Evolutionary conservation across 2,888 invertebrate species (phyloP), one percentile per base, ranked within the genome.

Genomic region (Drymonia ruficornis): DNA sequence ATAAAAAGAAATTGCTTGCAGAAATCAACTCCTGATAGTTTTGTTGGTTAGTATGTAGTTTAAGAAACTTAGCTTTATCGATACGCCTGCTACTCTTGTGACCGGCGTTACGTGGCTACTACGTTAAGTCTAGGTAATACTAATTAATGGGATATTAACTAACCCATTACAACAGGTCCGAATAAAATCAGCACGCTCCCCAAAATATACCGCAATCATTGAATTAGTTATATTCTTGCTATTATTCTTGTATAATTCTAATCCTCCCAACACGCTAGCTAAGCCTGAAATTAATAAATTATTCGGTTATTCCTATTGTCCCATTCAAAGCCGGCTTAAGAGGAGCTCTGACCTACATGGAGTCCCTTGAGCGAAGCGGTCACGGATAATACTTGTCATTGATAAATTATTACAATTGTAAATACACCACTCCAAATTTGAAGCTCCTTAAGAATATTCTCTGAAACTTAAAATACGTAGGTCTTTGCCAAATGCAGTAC

Each of bases 171-270:
- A 11, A 36, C n/a, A 36, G 7, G 3, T 13, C 3, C 34, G 13
- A 36, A 36, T 13, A 13, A 3, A 36, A 36, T 36, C 8, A 36
- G 13, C 13, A 2, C 34, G 34, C 34, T 13, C n/a, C 5, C 36
- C 29, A 63, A 4, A 1, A 62, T 31, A 46, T n/a, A 60, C 45
- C 54, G 46, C 53, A 52, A 67, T 31, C 52, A 61, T 45, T 28
- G 61, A 48, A 34, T 65, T 65, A 48, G 61, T 55, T n/a, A 55
- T 65, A n/a, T n/a, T n/a, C n/a, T n/a, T n/a, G 18, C 65, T 47
- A 34, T 57, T 34, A 55, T 43, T 52, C 50, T 55, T 45, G 46
- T 55, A 56, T 11, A 52, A 19, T 15, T 55, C 53, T 52, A 61
- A 50, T 18, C 65, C 69, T 52, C 43, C 44, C 9, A 56, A 6